A percentile compares a stretch with the other conserved stretches of the same genome.
These are phyloP conservation scores for Drosophila bocki DNA, from an alignment of 1,140 invertebrate species.

Conservation along the genomic window DNA sequence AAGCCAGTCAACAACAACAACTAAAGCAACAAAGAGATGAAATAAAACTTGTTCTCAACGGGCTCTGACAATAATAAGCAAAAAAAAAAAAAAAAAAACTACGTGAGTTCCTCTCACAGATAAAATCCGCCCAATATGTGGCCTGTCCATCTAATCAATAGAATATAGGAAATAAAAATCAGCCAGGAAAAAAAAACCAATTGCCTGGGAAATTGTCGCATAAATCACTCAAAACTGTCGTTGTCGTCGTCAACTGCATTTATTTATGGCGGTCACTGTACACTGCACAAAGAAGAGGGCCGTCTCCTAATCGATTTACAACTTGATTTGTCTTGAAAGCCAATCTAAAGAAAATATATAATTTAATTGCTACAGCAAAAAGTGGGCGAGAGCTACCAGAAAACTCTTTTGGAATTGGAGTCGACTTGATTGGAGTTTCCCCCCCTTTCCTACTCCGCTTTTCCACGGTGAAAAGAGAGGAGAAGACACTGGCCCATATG, in stretches of 20 bases:
- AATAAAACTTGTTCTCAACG: slow-evolving; percentile 62
- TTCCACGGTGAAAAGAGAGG: neutral
- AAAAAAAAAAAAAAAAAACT: slow-evolving; percentile 32
- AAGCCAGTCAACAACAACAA: slow-evolving; percentile 10
- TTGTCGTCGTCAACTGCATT: slow-evolving; percentile 17
- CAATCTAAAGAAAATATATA: slow-evolving; percentile 45
- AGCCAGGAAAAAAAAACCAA: slow-evolving; percentile 12
- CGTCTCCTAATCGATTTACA: slow-evolving; percentile 44
- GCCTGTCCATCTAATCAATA: slow-evolving; percentile 44
- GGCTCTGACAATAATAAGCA: slow-evolving; percentile 56
- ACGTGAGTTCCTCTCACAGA: slow-evolving; percentile 27
- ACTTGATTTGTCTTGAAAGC: slow-evolving; percentile 40
- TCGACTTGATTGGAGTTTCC: slow-evolving; percentile 7
- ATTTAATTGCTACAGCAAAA: slow-evolving; percentile 37
- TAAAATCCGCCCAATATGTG: slow-evolving; percentile 48
- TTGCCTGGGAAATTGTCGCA: slow-evolving; percentile 32
- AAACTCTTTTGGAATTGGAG: slow-evolving; percentile 23
- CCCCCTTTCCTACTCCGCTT: neutral
- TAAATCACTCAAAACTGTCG: slow-evolving; percentile 46
- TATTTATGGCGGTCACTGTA: slow-evolving; percentile 36
- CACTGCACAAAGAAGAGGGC: neutral
- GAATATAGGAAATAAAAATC: slow-evolving; percentile 24
- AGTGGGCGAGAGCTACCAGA: slow-evolving; percentile 29
- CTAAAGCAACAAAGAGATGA: slow-evolving; percentile 32
- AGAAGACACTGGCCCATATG: slow-evolving; percentile 13